Base-by-base conservation (phyloP, 2,797 vertebrate genomes). In the Emys orbicularis region DNA sequence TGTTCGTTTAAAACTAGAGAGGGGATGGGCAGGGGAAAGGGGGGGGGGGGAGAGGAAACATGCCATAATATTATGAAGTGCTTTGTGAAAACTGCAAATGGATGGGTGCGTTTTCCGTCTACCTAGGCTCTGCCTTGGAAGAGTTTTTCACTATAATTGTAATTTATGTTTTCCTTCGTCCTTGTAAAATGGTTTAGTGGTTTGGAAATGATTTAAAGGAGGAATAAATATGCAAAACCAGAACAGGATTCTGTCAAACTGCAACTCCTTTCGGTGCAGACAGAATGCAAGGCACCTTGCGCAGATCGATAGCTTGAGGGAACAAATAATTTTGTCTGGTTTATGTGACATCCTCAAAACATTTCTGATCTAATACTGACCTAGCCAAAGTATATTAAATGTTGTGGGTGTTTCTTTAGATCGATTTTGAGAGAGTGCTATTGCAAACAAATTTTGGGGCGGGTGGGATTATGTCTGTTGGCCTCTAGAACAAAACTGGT, bases 121-220 rank as follows among this genome's bases (percentile, higher is more conserved):
- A 37, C 54, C 49, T 25, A 8, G 3, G 61, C 90, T 96, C 90
- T 92, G 91, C 94, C 96, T 95, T 88, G 94, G 79, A 96, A 95
- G 94, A 93, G 95, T 83, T 95, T 91, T 86, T 89, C 81, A 6
- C 88, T 81, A 0, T 97, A 95, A 97, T 95, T 96, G 96, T 91
- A 97, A 96, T 90, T 90, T 94, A 97, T 96, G 96, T 87, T 98
- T 97, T 96, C 95, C 93, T 95, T 95, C 31, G 25, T 92, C 96
- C 95, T 95, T 97, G 95, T 97, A 56, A 97, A 97, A 97, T 96
- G 96, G 88, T 94, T 98, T 97, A 95, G 96, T 94, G 95, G 93
- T 80, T 96, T 72, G 97, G 97, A 96, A 95, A 97, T 93, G 95
- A 96, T 96, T 96, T 96, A 96, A 92, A 87, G 93, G 91, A 93